Evolutionary conservation across 1,140 invertebrate genomes (phyloP).

Genomic region (Drosophila subpulchrella): DNA sequence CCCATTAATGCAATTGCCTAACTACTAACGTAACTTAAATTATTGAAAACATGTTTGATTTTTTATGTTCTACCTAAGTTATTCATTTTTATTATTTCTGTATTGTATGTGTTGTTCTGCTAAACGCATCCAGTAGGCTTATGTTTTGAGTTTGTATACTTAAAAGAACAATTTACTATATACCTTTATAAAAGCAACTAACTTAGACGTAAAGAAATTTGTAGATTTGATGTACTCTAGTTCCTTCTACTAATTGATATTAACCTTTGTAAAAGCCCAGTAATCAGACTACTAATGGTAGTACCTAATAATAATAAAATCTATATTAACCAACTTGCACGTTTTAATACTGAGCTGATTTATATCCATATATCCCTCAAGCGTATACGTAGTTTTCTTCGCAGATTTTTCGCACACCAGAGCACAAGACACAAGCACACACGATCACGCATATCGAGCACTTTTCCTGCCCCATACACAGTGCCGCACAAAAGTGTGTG

Average conservation of each 20-base stretch:
- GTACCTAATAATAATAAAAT: conserved; percentile 53
- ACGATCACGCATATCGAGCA: conserved; percentile 37
- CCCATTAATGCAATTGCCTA: conserved; percentile 15
- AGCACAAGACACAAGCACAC: conserved; percentile 39
- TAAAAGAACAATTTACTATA: conserved; percentile 16
- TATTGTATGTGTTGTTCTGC: conserved; percentile 47
- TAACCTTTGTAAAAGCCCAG: conserved; percentile 54
- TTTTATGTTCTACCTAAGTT: conserved; percentile 45
- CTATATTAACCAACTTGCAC: conserved; percentile 72
- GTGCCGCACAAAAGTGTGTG: conserved; percentile 49
- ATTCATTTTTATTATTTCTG: conserved; percentile 51
- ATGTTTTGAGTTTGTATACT: conserved; percentile 43
- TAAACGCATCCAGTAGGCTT: conserved; percentile 49
- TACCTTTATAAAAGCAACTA: conserved; percentile 19
- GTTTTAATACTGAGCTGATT: conserved; percentile 63
- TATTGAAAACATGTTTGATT: conserved; percentile 30
- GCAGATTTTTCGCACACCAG: conserved; percentile 38
- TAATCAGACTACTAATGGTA: conserved; percentile 48
- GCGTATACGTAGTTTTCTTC: conserved; percentile 50
- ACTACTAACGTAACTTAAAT: conserved; percentile 49
- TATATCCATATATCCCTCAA: conserved; percentile 25
- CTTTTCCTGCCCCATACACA: conserved; percentile 38
- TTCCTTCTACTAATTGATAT: conserved; percentile 48
- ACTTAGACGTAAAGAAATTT: conserved; percentile 33
- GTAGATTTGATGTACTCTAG: conserved; percentile 43